Evolutionary conservation across 2,888 invertebrate genomes (phyloP).

Genomic region (Trachelus iudaicus): DNA sequence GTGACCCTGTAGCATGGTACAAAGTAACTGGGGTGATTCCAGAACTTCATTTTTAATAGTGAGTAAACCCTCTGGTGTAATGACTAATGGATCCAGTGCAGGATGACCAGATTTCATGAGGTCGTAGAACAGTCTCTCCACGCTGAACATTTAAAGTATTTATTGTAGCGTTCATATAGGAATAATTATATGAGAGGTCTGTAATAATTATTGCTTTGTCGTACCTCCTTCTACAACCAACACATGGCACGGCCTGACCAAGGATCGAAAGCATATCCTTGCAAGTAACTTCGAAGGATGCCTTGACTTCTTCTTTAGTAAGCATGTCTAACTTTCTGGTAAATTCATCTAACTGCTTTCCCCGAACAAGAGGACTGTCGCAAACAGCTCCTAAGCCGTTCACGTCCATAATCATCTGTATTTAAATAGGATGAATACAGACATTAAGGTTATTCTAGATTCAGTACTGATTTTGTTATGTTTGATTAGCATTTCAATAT

Average conservation of each 20-base stretch:
- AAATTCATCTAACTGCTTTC: constrained; percentile 88
- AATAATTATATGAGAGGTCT: neutral
- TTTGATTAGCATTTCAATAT: neutral
- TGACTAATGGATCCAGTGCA: constrained; percentile 86
- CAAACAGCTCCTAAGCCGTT: constrained; percentile 86
- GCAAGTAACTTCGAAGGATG: constrained; percentile 85
- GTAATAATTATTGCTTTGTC: constrained; percentile 15
- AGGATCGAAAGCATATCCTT: constrained; percentile 86
- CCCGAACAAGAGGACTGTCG: constrained; percentile 83
- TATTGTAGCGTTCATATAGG: constrained; percentile 9
- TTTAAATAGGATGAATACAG: neutral
- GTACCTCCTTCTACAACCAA: constrained; percentile 92
- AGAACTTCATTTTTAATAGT: constrained; percentile 84
- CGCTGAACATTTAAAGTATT: constrained; percentile 70
- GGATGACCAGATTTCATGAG: constrained; percentile 86
- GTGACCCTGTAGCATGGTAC: constrained; percentile 87
- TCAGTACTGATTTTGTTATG: neutral
- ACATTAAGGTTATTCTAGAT: neutral
- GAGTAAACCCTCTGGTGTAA: constrained; percentile 80
- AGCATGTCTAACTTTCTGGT: constrained; percentile 83
- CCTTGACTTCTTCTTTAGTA: constrained; percentile 80
- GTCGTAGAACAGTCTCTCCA: constrained; percentile 89
- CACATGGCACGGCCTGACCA: constrained; percentile 92
- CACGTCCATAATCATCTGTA: constrained; percentile 93
- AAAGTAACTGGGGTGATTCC: constrained; percentile 82